phyloP scores from a whole-genome alignment of 1,140 invertebrate species.

The Eubasilissa regina region DNA sequence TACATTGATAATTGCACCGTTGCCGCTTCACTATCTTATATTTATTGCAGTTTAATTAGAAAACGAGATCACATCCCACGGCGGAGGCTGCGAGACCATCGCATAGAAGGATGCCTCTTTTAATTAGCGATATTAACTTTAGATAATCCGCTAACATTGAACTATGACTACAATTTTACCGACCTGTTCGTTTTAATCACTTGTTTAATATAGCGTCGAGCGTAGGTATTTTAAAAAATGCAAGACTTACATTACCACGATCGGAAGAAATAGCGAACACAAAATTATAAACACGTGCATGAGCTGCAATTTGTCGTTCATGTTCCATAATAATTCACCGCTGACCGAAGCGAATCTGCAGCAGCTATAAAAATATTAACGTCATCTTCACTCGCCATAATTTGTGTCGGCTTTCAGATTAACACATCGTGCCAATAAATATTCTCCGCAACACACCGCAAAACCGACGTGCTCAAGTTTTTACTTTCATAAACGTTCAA shows the following conservation, averaged over 20 bases:
- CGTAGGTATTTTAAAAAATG: too few species aligned
- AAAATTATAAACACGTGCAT: slow-evolving; percentile 14
- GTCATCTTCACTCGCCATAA: slow-evolving; percentile 3
- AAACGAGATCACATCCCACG: slow-evolving; percentile 41
- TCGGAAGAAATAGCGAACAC: neutral
- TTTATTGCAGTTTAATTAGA: slow-evolving; percentile 45
- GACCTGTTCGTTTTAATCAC: too few species aligned
- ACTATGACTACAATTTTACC: too few species aligned
- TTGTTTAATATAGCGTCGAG: neutral
- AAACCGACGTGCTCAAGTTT: too few species aligned
- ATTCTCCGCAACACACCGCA: too few species aligned
- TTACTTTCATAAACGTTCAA: too few species aligned
- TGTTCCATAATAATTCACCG: neutral
- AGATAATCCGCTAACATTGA: slow-evolving; percentile 24
- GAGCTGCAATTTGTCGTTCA: slow-evolving; percentile 6
- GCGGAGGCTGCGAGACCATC: neutral
- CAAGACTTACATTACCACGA: neutral
- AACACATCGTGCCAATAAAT: neutral
- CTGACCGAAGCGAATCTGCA: slow-evolving; percentile 16
- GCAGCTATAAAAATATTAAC: slow-evolving; percentile 15
- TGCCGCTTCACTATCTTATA: slow-evolving; percentile 1
- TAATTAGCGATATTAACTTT: slow-evolving; percentile 31
- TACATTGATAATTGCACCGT: slow-evolving; percentile 19
- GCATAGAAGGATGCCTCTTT: slow-evolving; percentile 32
- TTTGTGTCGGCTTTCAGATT: slow-evolving; percentile 6